phyloP scores from a whole-genome alignment of 2,888 invertebrate genomes.

The Drosophila rellima region DNA sequence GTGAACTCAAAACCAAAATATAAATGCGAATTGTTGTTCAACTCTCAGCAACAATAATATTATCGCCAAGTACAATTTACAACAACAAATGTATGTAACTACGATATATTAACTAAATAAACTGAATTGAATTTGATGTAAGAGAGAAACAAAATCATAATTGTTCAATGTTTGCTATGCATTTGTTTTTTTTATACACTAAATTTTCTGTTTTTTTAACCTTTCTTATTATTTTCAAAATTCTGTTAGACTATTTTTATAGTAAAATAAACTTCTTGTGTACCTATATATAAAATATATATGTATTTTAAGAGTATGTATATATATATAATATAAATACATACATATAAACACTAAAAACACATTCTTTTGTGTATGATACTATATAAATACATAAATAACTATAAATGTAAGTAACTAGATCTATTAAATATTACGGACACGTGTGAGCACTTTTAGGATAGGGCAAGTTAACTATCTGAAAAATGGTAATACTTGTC shows the following conservation, averaged over 20 bases:
- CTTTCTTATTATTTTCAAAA: slow-evolving; percentile 34
- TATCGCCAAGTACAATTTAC: slow-evolving; percentile 73
- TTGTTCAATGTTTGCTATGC: slow-evolving; percentile 80
- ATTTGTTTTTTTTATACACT: slow-evolving; percentile 62
- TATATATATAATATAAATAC: slow-evolving; percentile 39
- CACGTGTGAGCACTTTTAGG: slow-evolving; percentile 59
- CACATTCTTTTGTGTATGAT: slow-evolving; percentile 34
- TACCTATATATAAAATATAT: slow-evolving; percentile 63
- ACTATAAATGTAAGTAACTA: slow-evolving; percentile 43
- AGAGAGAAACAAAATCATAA: slow-evolving; percentile 27
- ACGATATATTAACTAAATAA: slow-evolving; percentile 12
- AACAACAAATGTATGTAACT: slow-evolving; percentile 39
- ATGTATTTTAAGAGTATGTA: slow-evolving; percentile 23
- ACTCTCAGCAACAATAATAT: slow-evolving; percentile 42
- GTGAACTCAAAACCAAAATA: slow-evolving; percentile 30
- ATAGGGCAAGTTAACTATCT: slow-evolving; percentile 49
- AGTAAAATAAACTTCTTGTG: slow-evolving; percentile 76
- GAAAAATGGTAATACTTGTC: slow-evolving; percentile 48
- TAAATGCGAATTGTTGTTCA: slow-evolving; percentile 35
- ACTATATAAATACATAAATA: slow-evolving; percentile 18
- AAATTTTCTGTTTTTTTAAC: slow-evolving; percentile 19
- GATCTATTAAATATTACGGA: slow-evolving; percentile 59
- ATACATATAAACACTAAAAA: slow-evolving; percentile 7
- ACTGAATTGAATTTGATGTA: slow-evolving; percentile 32
- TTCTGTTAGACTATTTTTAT: slow-evolving; percentile 61